Conservation (phyloP, 2,888 invertebrate species). For the Aromia moschata region DNA sequence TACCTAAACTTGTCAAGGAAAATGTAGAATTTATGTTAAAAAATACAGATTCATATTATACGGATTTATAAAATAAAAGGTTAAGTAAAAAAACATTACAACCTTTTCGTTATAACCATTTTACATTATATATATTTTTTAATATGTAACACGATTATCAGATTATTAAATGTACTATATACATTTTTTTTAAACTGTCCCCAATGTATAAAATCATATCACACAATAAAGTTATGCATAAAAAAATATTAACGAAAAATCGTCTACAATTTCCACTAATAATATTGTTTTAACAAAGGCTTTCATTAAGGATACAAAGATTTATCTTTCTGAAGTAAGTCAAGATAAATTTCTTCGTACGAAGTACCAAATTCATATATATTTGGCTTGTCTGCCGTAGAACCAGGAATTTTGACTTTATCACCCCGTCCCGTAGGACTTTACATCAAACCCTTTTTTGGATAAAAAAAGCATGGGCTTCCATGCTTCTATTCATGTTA, state of each 20-base stretch:
- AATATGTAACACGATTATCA: no score
- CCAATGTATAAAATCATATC: not conserved
- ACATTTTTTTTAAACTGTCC: no score
- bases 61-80: no score
- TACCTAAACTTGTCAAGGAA: slow-evolving; percentile 68
- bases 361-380: slow-evolving; percentile 96
- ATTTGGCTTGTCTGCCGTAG: slow-evolving; percentile 92
- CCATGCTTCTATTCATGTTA: slow-evolving; percentile 99
- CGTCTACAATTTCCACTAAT: no score
- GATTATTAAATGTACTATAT: no score
- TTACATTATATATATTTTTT: no score
- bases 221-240: not conserved
- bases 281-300: no score
- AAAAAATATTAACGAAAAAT: slow-evolving; percentile 21
- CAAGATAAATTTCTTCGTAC: slow-evolving; percentile 96
- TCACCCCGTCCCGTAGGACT: slow-evolving; percentile 94
- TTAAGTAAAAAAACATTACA: no score
- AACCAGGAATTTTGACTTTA: slow-evolving; percentile 96
- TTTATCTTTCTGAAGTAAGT: slow-evolving; percentile 89
- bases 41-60: no score
- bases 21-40: slow-evolving; percentile 1
- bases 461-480: slow-evolving; percentile 96
- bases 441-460: slow-evolving; percentile 96
- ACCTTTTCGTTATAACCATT: no score
- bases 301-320: slow-evolving; percentile 70